phyloP scores from a whole-genome alignment of 2,888 invertebrate genomes.

The Danaus chrysippus region DNA sequence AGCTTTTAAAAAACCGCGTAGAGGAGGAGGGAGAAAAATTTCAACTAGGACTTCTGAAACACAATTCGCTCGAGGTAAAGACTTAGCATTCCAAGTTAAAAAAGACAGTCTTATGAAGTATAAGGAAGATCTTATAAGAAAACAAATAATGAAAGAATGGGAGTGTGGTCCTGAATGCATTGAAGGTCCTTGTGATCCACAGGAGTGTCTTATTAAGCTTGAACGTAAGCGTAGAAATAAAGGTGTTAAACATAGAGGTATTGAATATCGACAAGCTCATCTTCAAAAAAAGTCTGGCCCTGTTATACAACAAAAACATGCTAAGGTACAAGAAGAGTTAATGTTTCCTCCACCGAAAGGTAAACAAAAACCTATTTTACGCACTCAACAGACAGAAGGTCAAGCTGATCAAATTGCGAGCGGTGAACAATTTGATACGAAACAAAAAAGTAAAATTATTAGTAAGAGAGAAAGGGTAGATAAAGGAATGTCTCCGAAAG shows the following conservation, averaged over 20 bases:
- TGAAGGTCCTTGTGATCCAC: conserved; percentile 38
- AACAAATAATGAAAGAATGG: conserved; percentile 37
- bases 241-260: conserved; percentile 5
- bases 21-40: neutral
- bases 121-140: conserved; percentile 40
- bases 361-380: conserved; percentile 19
- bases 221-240: conserved; percentile 22
- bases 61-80: conserved; percentile 22
- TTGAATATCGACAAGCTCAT: neutral
- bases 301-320: conserved; percentile 11
- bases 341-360: neutral
- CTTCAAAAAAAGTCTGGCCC: conserved; percentile 13
- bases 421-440: neutral
- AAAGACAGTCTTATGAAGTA: conserved; percentile 48
- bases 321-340: conserved; percentile 17
- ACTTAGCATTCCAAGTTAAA: conserved; percentile 35
- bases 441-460: conserved; percentile 10
- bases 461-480: conserved; percentile 3
- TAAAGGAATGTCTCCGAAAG: neutral
- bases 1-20: neutral
- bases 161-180: conserved; percentile 38
- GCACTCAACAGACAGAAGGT: conserved; percentile 3
- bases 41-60: neutral
- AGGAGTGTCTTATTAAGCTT: conserved; percentile 40
- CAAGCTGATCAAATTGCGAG: neutral